Evolutionary conservation across 1,140 invertebrate species (phyloP).

Genomic region (Goniozus legneri): DNA sequence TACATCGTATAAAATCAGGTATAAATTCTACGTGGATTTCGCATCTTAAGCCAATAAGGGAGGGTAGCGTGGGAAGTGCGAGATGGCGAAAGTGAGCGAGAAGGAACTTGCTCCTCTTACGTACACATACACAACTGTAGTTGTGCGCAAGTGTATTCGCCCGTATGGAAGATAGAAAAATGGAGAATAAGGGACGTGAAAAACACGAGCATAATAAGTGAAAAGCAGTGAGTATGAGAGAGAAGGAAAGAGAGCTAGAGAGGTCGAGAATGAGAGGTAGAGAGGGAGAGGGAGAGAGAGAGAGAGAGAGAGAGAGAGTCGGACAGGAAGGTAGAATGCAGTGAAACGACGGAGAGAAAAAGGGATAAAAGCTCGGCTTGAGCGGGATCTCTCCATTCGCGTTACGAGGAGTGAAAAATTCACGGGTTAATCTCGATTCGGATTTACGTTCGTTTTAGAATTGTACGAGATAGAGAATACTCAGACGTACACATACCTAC

Average conservation of each 20-base stretch:
- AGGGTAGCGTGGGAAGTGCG: too few species aligned
- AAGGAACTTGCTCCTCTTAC: too few species aligned
- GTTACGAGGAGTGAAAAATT: conserved; percentile 5
- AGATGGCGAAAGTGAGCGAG: too few species aligned
- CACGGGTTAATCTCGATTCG: conserved; percentile 4
- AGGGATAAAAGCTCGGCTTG: background rate
- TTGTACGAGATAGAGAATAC: background rate
- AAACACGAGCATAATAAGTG: background rate
- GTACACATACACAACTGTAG: too few species aligned
- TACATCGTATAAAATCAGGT: too few species aligned
- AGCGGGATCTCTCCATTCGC: background rate
- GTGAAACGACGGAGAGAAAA: too few species aligned
- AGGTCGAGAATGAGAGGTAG: too few species aligned
- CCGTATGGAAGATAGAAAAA: too few species aligned
- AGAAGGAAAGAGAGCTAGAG: background rate
- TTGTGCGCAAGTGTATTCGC: too few species aligned
- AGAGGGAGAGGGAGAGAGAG: background rate
- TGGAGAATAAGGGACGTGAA: background rate
- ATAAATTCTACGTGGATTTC: too few species aligned
- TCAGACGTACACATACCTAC: background rate
- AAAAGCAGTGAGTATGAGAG: background rate
- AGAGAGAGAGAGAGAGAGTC: too few species aligned
- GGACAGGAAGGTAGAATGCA: background rate
- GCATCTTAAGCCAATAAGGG: too few species aligned
- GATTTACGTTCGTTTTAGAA: conserved; percentile 8